Conservation (phyloP, 1,140 invertebrate genomes). For the Pectinophora gossypiella region DNA sequence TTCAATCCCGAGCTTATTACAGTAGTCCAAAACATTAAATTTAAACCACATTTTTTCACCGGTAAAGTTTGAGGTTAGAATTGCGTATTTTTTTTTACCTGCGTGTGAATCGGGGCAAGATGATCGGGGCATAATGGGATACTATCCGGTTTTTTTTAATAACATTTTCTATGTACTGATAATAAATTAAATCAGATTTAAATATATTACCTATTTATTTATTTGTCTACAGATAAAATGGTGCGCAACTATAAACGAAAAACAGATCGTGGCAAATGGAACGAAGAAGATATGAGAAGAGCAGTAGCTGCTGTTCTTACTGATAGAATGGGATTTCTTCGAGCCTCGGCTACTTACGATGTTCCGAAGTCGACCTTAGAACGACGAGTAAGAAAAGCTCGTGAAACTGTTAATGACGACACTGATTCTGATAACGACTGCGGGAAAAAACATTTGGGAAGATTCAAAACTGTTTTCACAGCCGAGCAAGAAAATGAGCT, state of each 20-base stretch:
- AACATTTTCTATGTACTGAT: slow-evolving; percentile 11
- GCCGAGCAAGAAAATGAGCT: slow-evolving; percentile 18
- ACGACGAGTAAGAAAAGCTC: slow-evolving; percentile 16
- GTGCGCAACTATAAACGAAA: slow-evolving; percentile 18
- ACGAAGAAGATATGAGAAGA: slow-evolving; percentile 30
- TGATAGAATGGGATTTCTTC: slow-evolving; percentile 26
- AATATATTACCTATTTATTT: slow-evolving; percentile 9
- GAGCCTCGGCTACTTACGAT: slow-evolving; percentile 19
- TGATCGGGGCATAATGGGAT: slow-evolving; percentile 17
- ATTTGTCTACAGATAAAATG: slow-evolving; percentile 6
- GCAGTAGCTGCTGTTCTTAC: slow-evolving; percentile 22
- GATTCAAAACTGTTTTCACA: background rate
- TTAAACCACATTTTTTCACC: slow-evolving; percentile 8
- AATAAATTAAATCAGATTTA: slow-evolving; percentile 9
- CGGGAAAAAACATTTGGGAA: background rate
- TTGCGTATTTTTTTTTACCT: slow-evolving; percentile 8
- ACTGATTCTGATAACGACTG: slow-evolving; percentile 10
- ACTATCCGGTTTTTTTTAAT: slow-evolving; percentile 6
- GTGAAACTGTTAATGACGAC: slow-evolving; percentile 9
- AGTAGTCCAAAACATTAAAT: slow-evolving; percentile 8
- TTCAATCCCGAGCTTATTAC: slow-evolving; percentile 8
- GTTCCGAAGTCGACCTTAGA: slow-evolving; percentile 25
- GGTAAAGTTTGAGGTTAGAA: slow-evolving; percentile 15
- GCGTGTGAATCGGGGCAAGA: slow-evolving; percentile 10
- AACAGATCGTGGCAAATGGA: slow-evolving; percentile 26